phyloP scores from a whole-genome alignment of 2,888 invertebrate genomes.

The Parnassius mnemosyne region DNA sequence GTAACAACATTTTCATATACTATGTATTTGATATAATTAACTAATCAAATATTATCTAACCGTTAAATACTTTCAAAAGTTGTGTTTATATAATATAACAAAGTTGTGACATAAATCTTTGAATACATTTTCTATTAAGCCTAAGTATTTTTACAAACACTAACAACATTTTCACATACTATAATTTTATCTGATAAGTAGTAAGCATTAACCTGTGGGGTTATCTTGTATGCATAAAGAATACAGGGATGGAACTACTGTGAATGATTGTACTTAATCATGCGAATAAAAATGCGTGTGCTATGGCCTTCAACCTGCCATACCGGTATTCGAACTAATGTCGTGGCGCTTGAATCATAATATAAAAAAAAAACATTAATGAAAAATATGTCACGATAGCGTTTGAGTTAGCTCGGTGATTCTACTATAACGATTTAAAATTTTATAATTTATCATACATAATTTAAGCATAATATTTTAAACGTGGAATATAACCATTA shows the following conservation, averaged over 20 bases:
- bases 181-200: conserved; percentile 20
- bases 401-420: conserved; percentile 11
- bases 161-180: conserved; percentile 14
- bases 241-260: conserved; percentile 26
- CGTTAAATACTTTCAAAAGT: no score
- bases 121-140: conserved; percentile 14
- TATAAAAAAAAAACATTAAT: conserved; percentile 25
- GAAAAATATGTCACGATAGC: conserved; percentile 22
- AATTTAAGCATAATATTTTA: conserved; percentile 11
- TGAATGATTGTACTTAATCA: conserved; percentile 27
- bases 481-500: background rate
- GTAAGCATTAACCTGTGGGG: conserved; percentile 23
- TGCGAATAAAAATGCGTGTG: conserved; percentile 22
- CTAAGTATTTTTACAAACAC: conserved; percentile 6
- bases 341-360: conserved; percentile 15
- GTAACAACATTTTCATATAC: no score
- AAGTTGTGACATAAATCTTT: background rate
- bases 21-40: no score
- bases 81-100: no score
- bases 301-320: conserved; percentile 20
- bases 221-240: conserved; percentile 16
- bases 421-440: conserved; percentile 12
- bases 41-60: no score
- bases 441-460: conserved; percentile 4
- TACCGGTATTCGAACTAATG: conserved; percentile 23